These are phyloP conservation scores for Sialis lutaria DNA, from an alignment of 2,888 invertebrate genomes.

Conservation along the genomic window DNA sequence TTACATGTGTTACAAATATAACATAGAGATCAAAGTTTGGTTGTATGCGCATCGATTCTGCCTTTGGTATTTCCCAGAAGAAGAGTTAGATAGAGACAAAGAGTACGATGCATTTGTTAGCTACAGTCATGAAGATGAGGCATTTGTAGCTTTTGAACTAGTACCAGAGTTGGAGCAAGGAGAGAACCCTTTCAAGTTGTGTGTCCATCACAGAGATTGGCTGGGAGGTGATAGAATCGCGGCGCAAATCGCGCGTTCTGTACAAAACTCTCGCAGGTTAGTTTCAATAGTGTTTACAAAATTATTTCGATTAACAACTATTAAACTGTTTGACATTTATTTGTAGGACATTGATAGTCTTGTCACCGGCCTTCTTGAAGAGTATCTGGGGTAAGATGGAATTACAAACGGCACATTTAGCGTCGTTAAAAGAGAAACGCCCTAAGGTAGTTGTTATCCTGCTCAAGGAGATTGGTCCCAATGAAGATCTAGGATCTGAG, in stretches of 20 bases:
- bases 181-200: constrained; percentile 44
- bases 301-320: too few species aligned
- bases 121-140: constrained; percentile 60
- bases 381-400: constrained; percentile 63
- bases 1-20: constrained; percentile 31
- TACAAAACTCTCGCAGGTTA: constrained; percentile 39
- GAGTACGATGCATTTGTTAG: constrained; percentile 66
- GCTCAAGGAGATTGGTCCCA: constrained; percentile 46
- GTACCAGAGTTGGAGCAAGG: constrained; percentile 47
- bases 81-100: constrained; percentile 48
- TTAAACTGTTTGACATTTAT: too few species aligned
- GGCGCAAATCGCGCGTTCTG: constrained; percentile 50
- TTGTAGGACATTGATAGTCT: constrained; percentile 42
- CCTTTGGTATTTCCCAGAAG: constrained; percentile 45
- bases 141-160: constrained; percentile 45
- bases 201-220: constrained; percentile 60
- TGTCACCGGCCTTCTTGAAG: constrained; percentile 53
- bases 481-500: constrained; percentile 42
- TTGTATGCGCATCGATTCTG: constrained; percentile 40
- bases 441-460: constrained; percentile 54
- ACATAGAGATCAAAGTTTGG: constrained; percentile 49
- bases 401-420: constrained; percentile 53
- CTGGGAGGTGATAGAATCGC: constrained; percentile 56
- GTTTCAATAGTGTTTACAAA: too few species aligned
- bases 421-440: constrained; percentile 49